Percentiles rank a stretch among this genome's conserved stretches.
phyloP scores from a whole-genome alignment of 2,113 vertebrate species.

The Sclerurus mexicanus region DNA sequence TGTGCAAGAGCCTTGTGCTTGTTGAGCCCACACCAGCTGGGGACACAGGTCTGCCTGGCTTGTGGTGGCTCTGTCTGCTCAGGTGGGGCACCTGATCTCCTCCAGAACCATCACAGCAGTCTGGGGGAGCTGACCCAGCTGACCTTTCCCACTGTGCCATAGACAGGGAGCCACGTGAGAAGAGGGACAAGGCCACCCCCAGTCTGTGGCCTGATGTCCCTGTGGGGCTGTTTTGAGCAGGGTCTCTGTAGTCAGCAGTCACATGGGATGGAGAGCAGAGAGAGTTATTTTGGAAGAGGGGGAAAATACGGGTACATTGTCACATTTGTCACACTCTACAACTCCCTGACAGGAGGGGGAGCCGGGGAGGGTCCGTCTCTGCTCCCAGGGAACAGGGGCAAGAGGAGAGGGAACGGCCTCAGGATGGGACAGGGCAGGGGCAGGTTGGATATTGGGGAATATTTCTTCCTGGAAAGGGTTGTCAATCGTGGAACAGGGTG shows the following conservation, averaged over 20 bases:
- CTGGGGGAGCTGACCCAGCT: background rate
- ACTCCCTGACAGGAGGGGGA: background rate
- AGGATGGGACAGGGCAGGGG: background rate
- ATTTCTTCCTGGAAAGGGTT: background rate
- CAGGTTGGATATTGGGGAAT: background rate
- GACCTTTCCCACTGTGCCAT: background rate
- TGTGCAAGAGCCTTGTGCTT: background rate
- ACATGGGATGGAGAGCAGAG: background rate
- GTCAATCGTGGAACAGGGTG: background rate
- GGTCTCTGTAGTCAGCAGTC: background rate
- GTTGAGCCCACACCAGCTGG: background rate
- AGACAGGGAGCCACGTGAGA: background rate
- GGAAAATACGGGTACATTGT: background rate
- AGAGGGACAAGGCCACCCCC: background rate
- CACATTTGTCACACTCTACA: background rate
- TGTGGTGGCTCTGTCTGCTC: background rate
- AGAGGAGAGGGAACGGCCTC: background rate
- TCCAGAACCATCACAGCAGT: background rate
- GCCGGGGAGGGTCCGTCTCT: background rate
- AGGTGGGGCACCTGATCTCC: background rate
- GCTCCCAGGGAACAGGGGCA: background rate
- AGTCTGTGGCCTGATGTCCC: background rate
- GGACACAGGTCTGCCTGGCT: too few species aligned
- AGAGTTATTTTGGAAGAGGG: background rate
- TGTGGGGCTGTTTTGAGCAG: background rate